phyloP scores from a whole-genome alignment of 2,113 vertebrate genomes.

The Erythrolamprus reginae region DNA sequence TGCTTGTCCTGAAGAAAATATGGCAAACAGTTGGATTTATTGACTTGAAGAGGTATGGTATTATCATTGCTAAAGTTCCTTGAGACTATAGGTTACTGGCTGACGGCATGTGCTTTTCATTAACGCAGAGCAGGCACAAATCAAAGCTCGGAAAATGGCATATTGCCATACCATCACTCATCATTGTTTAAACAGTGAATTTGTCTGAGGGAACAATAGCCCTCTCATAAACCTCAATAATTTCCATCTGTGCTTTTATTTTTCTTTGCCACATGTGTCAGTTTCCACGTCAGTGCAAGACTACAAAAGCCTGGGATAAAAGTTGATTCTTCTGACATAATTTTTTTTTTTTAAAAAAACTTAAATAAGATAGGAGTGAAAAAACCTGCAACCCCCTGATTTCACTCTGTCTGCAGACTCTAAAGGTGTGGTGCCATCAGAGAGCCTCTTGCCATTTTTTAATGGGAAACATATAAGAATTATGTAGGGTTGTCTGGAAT shows the following conservation, averaged over 20 bases:
- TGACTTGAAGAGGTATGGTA: neutral
- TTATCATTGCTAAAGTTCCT: neutral
- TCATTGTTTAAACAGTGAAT: neutral
- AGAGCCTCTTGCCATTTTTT: neutral
- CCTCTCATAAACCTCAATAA: neutral
- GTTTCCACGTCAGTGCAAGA: neutral
- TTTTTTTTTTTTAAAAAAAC: neutral
- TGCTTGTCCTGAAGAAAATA: neutral
- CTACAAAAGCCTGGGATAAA: neutral
- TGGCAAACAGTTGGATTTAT: neutral
- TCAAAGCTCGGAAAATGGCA: neutral
- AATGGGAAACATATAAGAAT: neutral
- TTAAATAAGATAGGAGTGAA: neutral
- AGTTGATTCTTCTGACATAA: neutral
- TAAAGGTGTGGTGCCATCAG: neutral
- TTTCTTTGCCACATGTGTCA: neutral
- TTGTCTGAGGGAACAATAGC: neutral
- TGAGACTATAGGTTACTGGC: neutral
- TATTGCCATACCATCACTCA: neutral
- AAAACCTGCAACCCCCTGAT: neutral
- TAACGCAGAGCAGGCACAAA: neutral
- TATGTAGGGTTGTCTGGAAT: neutral
- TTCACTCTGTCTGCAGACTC: neutral
- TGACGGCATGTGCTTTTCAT: neutral
- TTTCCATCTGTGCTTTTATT: neutral